Evolutionary conservation across 2,113 vertebrate genomes (phyloP).

Genomic region (Osmerus eperlanus): DNA sequence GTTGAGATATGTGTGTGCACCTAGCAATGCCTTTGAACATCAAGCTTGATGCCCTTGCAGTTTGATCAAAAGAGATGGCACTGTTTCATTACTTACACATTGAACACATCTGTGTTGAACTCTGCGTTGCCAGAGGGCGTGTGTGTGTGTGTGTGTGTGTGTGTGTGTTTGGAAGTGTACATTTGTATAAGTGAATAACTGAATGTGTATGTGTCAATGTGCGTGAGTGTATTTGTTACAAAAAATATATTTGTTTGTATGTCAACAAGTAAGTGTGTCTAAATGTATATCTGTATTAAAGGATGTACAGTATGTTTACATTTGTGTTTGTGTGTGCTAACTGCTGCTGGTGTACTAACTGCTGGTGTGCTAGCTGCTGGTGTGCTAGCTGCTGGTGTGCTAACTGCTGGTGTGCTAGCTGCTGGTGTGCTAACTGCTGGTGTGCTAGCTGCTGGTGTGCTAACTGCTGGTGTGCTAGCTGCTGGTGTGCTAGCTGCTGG

Average conservation of each 20-base stretch:
- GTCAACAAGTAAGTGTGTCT: too few species aligned
- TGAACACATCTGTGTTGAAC: slow-evolving; percentile 61
- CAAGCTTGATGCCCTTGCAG: slow-evolving; percentile 53
- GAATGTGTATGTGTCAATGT: neutral
- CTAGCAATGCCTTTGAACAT: slow-evolving; percentile 55
- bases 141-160: slow-evolving; percentile 8
- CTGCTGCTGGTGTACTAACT: too few species aligned
- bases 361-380: too few species aligned
- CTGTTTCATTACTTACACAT: slow-evolving; percentile 62
- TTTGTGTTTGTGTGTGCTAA: too few species aligned
- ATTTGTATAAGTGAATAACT: neutral
- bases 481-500: too few species aligned
- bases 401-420: too few species aligned
- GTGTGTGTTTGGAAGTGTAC: slow-evolving; percentile 1
- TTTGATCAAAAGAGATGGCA: slow-evolving; percentile 62
- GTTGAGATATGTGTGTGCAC: slow-evolving; percentile 21
- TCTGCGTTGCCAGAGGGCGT: slow-evolving; percentile 51
- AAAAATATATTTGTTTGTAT: neutral
- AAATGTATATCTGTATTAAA: too few species aligned
- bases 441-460: too few species aligned
- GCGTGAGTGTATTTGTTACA: slow-evolving; percentile 21
- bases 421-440: too few species aligned
- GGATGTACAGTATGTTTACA: too few species aligned
- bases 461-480: too few species aligned
- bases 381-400: too few species aligned